Percentiles rank a stretch among this genome's conserved stretches.
phyloP scores from a whole-genome alignment of 2,888 invertebrate genomes.

The Hemaris fuciformis region DNA sequence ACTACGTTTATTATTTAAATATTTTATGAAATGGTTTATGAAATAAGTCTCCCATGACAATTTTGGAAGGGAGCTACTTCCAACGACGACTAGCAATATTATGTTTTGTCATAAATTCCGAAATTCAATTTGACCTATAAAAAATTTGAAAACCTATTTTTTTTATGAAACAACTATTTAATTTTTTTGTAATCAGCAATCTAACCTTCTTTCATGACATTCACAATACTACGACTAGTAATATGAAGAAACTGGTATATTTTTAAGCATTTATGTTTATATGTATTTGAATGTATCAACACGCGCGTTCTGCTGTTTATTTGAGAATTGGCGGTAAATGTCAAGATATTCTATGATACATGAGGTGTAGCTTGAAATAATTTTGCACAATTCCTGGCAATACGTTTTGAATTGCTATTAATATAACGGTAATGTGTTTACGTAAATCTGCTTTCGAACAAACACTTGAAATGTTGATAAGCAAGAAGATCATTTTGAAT shows the following conservation, averaged over 20 bases:
- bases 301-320: conserved; percentile 15
- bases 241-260: not conserved
- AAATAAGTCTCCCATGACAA: too few species aligned
- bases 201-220: not conserved
- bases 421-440: not conserved
- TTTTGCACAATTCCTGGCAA: not conserved
- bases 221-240: not conserved
- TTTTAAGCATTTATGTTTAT: not conserved
- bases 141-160: too few species aligned
- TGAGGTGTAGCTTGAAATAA: conserved; percentile 10
- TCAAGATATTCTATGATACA: conserved; percentile 20
- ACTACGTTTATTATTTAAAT: too few species aligned
- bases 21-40: too few species aligned
- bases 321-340: conserved; percentile 19
- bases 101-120: too few species aligned
- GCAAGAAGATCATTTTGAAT: not conserved
- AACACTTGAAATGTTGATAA: not conserved
- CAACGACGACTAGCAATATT: too few species aligned
- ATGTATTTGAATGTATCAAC: not conserved
- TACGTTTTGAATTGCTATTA: not conserved
- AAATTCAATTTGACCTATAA: too few species aligned
- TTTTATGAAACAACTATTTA: too few species aligned
- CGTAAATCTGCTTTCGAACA: not conserved
- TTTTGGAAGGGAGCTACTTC: too few species aligned
- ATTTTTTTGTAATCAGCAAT: too few species aligned